phyloP scores from a whole-genome alignment of 2,113 vertebrate species.

The Channa maculata region DNA sequence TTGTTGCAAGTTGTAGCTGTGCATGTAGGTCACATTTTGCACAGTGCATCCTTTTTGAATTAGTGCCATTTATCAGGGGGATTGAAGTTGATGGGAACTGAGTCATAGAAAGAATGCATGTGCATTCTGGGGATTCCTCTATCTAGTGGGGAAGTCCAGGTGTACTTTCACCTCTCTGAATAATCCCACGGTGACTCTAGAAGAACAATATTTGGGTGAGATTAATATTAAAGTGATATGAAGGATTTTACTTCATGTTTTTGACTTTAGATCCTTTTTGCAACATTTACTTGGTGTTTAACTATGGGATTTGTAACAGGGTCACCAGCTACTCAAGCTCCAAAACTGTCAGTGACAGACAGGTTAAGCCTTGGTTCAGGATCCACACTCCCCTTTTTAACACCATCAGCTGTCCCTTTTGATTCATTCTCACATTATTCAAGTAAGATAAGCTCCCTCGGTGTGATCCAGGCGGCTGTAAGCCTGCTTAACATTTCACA shows the following conservation, averaged over 20 bases:
- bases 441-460: too few species aligned
- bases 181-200: background rate
- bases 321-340: too few species aligned
- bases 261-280: too few species aligned
- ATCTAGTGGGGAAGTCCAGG: conserved; percentile 8
- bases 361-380: too few species aligned
- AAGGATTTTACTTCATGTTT: background rate
- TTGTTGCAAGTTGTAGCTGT: background rate
- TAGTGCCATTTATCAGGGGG: conserved; percentile 8
- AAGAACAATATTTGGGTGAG: background rate
- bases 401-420: too few species aligned
- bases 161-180: background rate
- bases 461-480: too few species aligned
- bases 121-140: conserved; percentile 3
- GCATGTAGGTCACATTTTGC: background rate
- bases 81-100: background rate
- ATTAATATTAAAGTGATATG: background rate
- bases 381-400: too few species aligned
- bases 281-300: too few species aligned
- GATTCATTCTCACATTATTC: too few species aligned
- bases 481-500: too few species aligned
- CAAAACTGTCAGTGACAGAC: too few species aligned
- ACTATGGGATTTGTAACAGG: too few species aligned
- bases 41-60: background rate
- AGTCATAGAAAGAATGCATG: conserved; percentile 13